These are phyloP conservation scores for Premnoplex brunnescens DNA, from an alignment of 2,797 vertebrate species.

Conservation along the genomic window DNA sequence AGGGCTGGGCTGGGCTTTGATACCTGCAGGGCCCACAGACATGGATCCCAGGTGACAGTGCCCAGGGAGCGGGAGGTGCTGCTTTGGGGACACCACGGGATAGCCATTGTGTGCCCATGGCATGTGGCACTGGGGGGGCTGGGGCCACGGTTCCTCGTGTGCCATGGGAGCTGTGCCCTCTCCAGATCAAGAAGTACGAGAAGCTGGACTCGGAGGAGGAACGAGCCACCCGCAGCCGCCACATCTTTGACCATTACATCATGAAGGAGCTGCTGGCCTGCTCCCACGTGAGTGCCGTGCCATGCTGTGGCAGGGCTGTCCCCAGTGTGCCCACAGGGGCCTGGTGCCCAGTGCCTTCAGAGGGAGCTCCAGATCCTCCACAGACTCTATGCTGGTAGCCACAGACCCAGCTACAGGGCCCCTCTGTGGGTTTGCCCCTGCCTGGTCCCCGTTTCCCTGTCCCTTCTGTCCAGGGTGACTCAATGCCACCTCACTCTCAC, in stretches of 20 bases:
- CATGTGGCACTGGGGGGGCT: background rate
- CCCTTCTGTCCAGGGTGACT: background rate
- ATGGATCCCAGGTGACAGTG: accelerated
- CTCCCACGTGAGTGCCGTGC: slow-evolving; percentile 72
- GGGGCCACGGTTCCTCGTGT: accelerated
- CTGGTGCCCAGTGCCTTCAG: background rate
- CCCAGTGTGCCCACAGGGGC: background rate
- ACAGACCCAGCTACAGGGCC: background rate
- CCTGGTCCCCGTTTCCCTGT: background rate
- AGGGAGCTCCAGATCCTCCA: background rate
- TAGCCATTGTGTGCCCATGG: accelerated
- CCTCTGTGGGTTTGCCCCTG: accelerated
- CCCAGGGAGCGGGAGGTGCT: background rate
- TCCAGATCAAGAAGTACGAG: slow-evolving; percentile 79
- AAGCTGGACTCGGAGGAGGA: slow-evolving; percentile 80
- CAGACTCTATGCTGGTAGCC: background rate
- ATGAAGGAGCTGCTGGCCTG: slow-evolving; percentile 82
- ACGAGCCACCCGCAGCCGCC: slow-evolving; percentile 64
- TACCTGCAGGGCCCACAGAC: background rate
- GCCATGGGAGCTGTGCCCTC: background rate
- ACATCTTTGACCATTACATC: slow-evolving; percentile 80
- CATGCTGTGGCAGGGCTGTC: background rate
- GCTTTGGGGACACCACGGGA: too few species aligned
- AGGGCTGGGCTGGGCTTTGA: background rate
- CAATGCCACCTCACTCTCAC: background rate